Percentiles rank a stretch among this genome's conserved stretches.
Evolutionary conservation across 37 sponge, comb jelly and placozoan species (phyloP).

Genomic region (Chondrilla cf. caribensis): DNA sequence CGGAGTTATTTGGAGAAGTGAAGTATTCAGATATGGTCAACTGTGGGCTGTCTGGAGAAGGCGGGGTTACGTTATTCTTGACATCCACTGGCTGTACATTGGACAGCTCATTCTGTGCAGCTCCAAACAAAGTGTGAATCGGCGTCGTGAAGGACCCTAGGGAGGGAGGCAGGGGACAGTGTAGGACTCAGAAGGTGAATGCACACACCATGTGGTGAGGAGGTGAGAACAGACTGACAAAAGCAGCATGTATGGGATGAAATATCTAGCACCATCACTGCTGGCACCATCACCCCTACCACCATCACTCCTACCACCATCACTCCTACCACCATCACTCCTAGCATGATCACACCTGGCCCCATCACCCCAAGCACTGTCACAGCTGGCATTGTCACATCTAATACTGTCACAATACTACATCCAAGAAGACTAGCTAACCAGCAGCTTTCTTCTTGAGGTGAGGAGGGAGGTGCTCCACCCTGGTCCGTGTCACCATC

Average conservation of each 20-base stretch:
- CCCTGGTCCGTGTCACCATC: slow-evolving; percentile 78
- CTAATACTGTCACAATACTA: background rate
- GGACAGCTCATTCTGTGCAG: slow-evolving; percentile 32
- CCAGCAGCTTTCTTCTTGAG: slow-evolving; percentile 69
- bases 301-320: too few relatives aligned
- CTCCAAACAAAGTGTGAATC: slow-evolving; percentile 43
- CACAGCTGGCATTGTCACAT: background rate
- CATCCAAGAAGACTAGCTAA: background rate
- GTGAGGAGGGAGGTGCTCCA: slow-evolving; percentile 87
- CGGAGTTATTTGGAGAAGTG: slow-evolving; percentile 34
- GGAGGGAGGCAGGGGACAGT: background rate
- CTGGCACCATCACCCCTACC: too few relatives aligned
- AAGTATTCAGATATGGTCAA: slow-evolving; percentile 71
- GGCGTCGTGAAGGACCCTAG: slow-evolving; percentile 7
- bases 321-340: too few relatives aligned
- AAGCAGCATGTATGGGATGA: too few relatives aligned
- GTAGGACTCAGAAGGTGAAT: background rate
- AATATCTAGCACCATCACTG: too few relatives aligned
- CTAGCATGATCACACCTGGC: too few relatives aligned
- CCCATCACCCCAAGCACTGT: too few relatives aligned
- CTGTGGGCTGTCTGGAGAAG: background rate
- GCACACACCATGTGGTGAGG: background rate
- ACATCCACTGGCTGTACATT: background rate
- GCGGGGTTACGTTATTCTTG: background rate
- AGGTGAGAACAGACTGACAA: too few relatives aligned